Base-by-base conservation (phyloP, 2,888 invertebrate genomes). In the Drosophila barbarae region DNA sequence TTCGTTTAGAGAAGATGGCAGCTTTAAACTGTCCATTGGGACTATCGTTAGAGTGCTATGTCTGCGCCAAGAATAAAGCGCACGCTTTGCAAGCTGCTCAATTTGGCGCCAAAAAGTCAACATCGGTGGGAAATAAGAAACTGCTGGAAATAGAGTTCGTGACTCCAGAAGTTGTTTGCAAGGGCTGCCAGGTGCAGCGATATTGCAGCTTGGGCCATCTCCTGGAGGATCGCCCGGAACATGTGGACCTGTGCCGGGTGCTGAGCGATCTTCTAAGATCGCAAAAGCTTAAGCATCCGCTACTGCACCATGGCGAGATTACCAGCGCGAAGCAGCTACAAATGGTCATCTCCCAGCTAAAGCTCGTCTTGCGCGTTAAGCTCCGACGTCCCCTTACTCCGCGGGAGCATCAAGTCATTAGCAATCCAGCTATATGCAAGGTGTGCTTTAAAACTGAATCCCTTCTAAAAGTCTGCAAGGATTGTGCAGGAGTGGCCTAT, bases 151-250 rank as follows among this genome's bases (percentile, higher is more conserved):
- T 23, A 5, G 18, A n/a, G 9, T 18, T 42, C 4, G 10, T 7
- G 7, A 15, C 34, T n/a, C 9, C 60, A 2, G 36, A 12, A 13
- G 28, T 75, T 1, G 12, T 68, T 71, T 94, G 94, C 87, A 90
- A 91, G 10, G 92, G 91, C 9, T 94, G 94, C 84, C 91, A 91
- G 71, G 78, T 90, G 21, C 91, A 91, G 9, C 90, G 91, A 36
- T 95, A 94, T 88, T 94, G 94, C 86, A 89, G 89, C 58, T 91
- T 90, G 69, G 91, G 92, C 12, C 94, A 94, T 85, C 93, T 94
- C 78, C 91, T 91, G 51, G 84, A 90, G 36, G 92, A 94, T 83
- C 94, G 93, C 93, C 91, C 91, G 47, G 85, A 87, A 1, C 94
- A 94, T 84, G 92, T 92, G 73, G 79, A 79, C 4, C 71, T 89